Base-by-base conservation (phyloP, 2,113 vertebrate species). In the Philantomba maxwellii region DNA sequence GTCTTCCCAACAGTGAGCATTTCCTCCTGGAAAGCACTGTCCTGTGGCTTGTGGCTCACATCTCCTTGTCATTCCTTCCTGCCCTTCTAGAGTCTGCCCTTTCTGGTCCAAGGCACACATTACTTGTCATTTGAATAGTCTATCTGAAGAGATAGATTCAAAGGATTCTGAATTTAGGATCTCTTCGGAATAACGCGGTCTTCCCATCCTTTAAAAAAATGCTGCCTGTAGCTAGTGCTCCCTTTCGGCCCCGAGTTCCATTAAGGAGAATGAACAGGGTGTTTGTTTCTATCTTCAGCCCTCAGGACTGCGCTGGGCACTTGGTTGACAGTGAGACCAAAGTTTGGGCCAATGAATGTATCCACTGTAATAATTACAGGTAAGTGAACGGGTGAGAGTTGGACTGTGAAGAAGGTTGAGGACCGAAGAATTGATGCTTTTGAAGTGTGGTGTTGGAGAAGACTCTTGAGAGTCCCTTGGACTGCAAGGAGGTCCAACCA, bases 1-100 rank as follows among this genome's bases (percentile, higher is more conserved):
- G 2, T 86, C 43, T 62, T 33, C 21, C 49, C 16, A 33, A 39
- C 6, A 12, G n/a, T 43, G 30, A 16, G 14, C 3, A 7, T 12
- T n/a, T 57, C 43, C 57, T 60, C 26, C 16, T 23, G 7, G 36
- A 66, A 13, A 73, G 33, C 10, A 36, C 23, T 87, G 30, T 64
- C 28, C 4, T 45, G 0, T 3, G 10, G 13, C 6, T 8, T 11
- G 25, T 11, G 33, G 28, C 39, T 30, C 23, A 11, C 2, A 4
- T 21, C 16, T 88, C 55, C 36, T 17, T 17, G 25, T 25, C 26
- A 9, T 30, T 14, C 7, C 3, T 73, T 62, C 6, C 19, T 62
- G 28, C 19, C 14, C 7, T 92, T 92, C 51, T 25, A 47, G 26
- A 62, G 53, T 45, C 26, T 60, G n/a, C 19, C 30, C 12, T 64